phyloP scores from a whole-genome alignment of 2,797 vertebrate genomes.

The Aulostomus chinensis region DNA sequence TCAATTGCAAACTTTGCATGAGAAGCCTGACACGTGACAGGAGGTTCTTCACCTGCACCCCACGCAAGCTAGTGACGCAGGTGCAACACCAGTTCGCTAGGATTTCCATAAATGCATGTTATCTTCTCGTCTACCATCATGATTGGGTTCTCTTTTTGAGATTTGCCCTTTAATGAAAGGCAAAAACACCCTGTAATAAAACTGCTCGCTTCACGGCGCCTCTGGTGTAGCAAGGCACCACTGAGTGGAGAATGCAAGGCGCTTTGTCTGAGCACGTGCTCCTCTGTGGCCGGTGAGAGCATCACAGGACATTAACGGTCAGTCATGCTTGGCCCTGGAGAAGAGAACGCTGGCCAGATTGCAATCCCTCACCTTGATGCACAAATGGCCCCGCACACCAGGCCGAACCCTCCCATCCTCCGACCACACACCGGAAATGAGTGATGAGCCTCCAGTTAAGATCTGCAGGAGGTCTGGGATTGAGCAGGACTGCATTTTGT shows the following conservation, averaged over 20 bases:
- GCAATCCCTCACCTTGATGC: conserved; percentile 60
- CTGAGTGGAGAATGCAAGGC: no score
- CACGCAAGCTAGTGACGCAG: no score
- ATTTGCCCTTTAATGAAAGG: background rate
- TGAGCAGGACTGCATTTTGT: conserved; percentile 59
- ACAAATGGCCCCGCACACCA: conserved; percentile 34
- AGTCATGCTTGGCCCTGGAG: conserved; percentile 36
- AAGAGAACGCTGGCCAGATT: conserved; percentile 42
- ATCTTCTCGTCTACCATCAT: no score
- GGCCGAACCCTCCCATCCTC: conserved; percentile 21
- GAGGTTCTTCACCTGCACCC: no score
- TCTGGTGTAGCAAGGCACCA: background rate
- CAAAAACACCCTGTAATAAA: background rate
- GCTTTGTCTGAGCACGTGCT: conserved; percentile 5
- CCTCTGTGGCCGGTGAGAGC: conserved; percentile 14
- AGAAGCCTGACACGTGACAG: no score
- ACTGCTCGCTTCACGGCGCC: no score
- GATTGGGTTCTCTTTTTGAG: conserved; percentile 2
- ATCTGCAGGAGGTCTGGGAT: conserved; percentile 58
- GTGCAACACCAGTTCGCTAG: no score
- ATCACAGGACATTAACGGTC: conserved; percentile 46
- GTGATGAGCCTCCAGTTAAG: conserved; percentile 54
- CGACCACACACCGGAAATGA: conserved; percentile 53
- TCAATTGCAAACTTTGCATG: no score
- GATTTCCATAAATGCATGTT: no score